Conservation (phyloP, 2,888 invertebrate species). For the Tetranychus truncatus region DNA sequence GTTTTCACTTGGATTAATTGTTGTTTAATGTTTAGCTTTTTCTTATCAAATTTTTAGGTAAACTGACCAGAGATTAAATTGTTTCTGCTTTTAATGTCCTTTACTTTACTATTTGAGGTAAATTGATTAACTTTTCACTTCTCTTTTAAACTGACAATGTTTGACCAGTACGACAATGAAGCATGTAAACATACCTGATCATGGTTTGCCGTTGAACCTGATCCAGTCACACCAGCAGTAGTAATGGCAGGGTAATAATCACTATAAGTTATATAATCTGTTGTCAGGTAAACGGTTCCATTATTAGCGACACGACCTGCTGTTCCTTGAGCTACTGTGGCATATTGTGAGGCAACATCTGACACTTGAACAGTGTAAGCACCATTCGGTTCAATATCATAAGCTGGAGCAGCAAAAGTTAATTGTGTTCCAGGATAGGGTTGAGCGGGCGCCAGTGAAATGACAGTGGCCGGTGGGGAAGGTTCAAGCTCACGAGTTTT, state of each 20-base stretch:
- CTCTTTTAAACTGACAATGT: too few relatives aligned
- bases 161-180: too few relatives aligned
- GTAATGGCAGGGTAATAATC: conserved; percentile 19
- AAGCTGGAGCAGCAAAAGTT: conserved; percentile 22
- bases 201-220: neutral
- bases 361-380: conserved; percentile 22
- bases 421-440: conserved; percentile 22
- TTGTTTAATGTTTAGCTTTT: too few relatives aligned
- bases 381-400: conserved; percentile 19
- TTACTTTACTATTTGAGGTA: too few relatives aligned
- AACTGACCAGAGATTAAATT: too few relatives aligned
- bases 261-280: conserved; percentile 23
- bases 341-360: conserved; percentile 19
- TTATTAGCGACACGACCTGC: conserved; percentile 12
- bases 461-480: conserved; percentile 23
- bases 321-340: conserved; percentile 17
- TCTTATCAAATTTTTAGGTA: too few relatives aligned
- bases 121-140: too few relatives aligned
- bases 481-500: conserved; percentile 20
- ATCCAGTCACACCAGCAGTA: conserved; percentile 11
- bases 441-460: conserved; percentile 22
- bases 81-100: too few relatives aligned
- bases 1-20: too few relatives aligned
- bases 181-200: neutral
- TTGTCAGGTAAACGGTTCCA: conserved; percentile 20